These are phyloP conservation scores for Crenuchus spilurus DNA, from an alignment of 2,797 vertebrate species.

Conservation along the genomic window DNA sequence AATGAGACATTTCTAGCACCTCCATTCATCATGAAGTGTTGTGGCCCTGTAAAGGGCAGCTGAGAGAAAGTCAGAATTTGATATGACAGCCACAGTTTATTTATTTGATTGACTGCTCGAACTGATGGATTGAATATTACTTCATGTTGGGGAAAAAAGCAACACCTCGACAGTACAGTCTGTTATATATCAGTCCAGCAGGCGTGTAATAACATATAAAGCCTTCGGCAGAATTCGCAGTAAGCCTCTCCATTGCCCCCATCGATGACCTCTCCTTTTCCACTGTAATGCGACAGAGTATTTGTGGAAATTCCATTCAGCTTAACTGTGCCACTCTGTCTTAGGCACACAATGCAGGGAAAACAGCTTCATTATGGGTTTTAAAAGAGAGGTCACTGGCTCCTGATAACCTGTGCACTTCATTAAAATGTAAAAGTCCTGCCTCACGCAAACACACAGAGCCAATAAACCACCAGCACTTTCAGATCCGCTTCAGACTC, in stretches of 20 bases:
- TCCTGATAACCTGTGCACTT: conserved; percentile 29
- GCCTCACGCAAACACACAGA: conserved; percentile 10
- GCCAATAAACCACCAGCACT: neutral
- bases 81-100: neutral
- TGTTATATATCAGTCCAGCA: neutral
- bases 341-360: conserved; percentile 4
- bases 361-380: conserved; percentile 29
- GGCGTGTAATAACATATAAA: neutral
- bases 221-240: neutral
- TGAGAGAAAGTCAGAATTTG: too few species aligned
- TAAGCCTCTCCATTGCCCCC: conserved; percentile 5
- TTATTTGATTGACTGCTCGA: neutral
- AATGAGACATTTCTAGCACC: too few species aligned
- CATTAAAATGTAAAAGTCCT: conserved; percentile 39
- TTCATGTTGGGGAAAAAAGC: neutral
- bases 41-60: too few species aligned
- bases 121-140: neutral
- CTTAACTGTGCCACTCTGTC: conserved; percentile 11
- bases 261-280: neutral
- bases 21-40: too few species aligned
- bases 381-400: conserved; percentile 26
- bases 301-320: conserved; percentile 1
- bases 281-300: neutral
- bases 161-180: neutral
- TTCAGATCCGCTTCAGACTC: too few species aligned